Evolutionary conservation across 2,113 vertebrate species (phyloP).

Genomic region (Campylorhamphus procurvoides): DNA sequence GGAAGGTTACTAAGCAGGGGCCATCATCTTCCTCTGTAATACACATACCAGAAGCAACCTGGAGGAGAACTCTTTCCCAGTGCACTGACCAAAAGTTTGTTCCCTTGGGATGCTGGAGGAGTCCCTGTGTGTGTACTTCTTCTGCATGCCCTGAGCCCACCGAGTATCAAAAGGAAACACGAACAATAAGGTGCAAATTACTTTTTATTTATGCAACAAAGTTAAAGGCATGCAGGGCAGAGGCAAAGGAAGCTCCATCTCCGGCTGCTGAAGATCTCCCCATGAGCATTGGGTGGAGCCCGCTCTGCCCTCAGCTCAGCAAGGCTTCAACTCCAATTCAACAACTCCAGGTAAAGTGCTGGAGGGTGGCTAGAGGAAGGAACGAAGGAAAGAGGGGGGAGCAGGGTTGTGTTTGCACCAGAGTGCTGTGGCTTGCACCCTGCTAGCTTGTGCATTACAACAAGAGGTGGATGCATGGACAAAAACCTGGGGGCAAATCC

Average conservation of each 20-base stretch:
- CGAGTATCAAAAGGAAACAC: background rate
- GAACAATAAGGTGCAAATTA: constrained; percentile 2
- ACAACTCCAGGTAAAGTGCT: background rate
- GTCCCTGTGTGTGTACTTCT: background rate
- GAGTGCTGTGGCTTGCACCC: background rate
- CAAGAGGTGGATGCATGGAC: background rate
- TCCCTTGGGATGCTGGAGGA: background rate
- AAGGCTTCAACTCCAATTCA: background rate
- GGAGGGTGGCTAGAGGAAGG: background rate
- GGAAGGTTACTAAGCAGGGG: background rate
- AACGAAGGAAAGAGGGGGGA: background rate
- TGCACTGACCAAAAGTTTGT: background rate
- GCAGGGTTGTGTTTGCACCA: background rate
- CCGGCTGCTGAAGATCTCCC: background rate
- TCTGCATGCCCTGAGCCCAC: background rate
- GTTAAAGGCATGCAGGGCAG: background rate
- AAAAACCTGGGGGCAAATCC: background rate
- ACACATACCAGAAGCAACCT: background rate
- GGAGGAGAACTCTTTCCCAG: background rate
- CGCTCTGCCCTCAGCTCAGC: background rate
- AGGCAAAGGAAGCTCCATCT: background rate
- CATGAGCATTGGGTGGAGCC: background rate
- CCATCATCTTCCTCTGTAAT: background rate
- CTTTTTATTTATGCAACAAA: constrained; percentile 6
- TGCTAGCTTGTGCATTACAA: accelerated